Percentiles rank a stretch among this genome's conserved stretches.
phyloP scores from a whole-genome alignment of 2,888 invertebrate species.

The Ceraclea dissimilis region DNA sequence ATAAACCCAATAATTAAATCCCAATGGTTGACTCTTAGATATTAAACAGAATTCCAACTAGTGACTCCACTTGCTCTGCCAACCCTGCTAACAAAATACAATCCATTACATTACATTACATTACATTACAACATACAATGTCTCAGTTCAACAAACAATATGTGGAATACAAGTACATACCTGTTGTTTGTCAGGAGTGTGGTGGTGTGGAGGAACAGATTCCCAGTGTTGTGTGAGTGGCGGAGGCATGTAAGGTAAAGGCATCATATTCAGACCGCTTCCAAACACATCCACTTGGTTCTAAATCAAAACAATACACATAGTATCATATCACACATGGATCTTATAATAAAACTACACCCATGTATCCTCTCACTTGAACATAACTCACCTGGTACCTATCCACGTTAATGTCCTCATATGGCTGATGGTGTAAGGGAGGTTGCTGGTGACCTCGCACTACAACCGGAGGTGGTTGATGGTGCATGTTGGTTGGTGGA shows the following conservation, averaged over 20 bases:
- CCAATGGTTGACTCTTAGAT: no score
- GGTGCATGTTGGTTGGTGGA: conserved; percentile 23
- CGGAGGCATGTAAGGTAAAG: conserved; percentile 14
- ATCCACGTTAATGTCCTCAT: conserved; percentile 33
- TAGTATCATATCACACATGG: neutral
- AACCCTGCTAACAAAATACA: conserved; percentile 11
- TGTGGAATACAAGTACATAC: no score
- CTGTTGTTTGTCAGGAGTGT: conserved; percentile 23
- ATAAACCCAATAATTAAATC: no score
- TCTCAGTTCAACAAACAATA: no score
- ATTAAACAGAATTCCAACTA: neutral
- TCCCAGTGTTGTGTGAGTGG: conserved; percentile 21
- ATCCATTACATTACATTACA: no score
- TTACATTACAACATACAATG: no score
- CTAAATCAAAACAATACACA: neutral
- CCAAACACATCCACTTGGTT: conserved; percentile 18
- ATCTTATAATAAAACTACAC: neutral
- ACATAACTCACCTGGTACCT: conserved; percentile 20
- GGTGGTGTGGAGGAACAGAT: conserved; percentile 21
- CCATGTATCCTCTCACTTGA: no score
- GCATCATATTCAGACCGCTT: conserved; percentile 13
- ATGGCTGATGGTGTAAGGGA: conserved; percentile 30
- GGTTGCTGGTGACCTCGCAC: conserved; percentile 24
- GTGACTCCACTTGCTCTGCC: neutral
- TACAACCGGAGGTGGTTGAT: conserved; percentile 13